Base-by-base conservation (phyloP, 2,797 vertebrate species). In the Periophthalmus magnuspinnatus region DNA sequence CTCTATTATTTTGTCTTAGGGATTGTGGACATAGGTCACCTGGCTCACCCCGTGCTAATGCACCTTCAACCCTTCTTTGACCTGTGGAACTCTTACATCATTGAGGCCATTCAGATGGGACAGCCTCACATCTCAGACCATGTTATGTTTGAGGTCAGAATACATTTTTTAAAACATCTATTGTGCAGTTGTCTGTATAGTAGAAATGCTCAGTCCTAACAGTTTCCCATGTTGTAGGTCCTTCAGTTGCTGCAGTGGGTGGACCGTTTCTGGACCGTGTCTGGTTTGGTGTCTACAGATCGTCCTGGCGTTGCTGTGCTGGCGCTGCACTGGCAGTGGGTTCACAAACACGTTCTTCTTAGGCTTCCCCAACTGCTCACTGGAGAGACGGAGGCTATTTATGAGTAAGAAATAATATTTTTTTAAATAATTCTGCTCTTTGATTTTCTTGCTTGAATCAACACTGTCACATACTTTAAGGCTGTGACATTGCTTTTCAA, bases 321-420 rank as follows among this genome's bases (percentile, higher is more conserved):
- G 28, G 94, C 97, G 1, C 90, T 99, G 67, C 97, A 99, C 86
- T 99, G 98, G 97, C 95, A 97, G 82, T 99, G 98, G 98, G 93
- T 99, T 69, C 93, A 94, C 80, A 99, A 99, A 62, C 94, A 96
- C 80, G 90, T 97, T 17, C 91, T 97, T 73, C 79, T 84, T 47
- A 92, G 91, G 21, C 90, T 96, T 61, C 95, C 97, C 6, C 92
- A 93, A 70, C 93, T 97, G 64, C 91, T 98, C 66, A 81, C 93
- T 62, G 95, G 94, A 79, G 93, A 94, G 4, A 84, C 91, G 8
- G 86, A 90, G 3, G 83, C 91, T 66, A 84, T 91, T 34, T 91
- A 93, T 7, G 95, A 96, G 96, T 98, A 92, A 45, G 41, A 21
- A 45, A 45, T 45, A 41, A 0, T 58, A n/a, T n/a, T n/a, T n/a